These are phyloP conservation scores for Melanerpes aurifrons DNA, from an alignment of 2,113 vertebrate species.

Conservation along the genomic window DNA sequence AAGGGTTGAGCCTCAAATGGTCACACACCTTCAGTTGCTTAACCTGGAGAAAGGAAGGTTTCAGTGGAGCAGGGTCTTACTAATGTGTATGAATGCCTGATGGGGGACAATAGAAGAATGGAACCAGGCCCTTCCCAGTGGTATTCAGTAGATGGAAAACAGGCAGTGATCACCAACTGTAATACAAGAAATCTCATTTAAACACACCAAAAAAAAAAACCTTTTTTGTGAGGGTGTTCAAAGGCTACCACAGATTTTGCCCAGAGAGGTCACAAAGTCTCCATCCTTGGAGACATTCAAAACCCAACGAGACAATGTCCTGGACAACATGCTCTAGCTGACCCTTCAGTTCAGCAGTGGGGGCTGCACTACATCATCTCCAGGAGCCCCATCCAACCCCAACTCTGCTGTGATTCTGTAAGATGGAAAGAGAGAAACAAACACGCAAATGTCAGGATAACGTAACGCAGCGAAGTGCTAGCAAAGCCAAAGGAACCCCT, in stretches of 20 bases:
- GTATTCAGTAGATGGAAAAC: not conserved
- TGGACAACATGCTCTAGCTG: not conserved
- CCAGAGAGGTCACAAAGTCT: not conserved
- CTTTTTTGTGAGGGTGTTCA: not conserved
- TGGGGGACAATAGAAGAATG: accelerated
- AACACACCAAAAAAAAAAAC: not conserved
- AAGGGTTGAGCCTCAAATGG: too few relatives aligned
- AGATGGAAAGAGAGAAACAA: conserved; percentile 17
- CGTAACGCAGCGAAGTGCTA: conserved; percentile 12
- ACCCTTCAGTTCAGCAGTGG: not conserved
- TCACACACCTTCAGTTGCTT: not conserved
- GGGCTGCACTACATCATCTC: not conserved
- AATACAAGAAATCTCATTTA: not conserved
- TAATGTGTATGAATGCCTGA: not conserved
- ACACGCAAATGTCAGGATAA: conserved; percentile 4
- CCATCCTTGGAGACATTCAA: not conserved
- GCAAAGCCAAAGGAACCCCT: conserved; percentile 39
- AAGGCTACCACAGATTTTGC: not conserved
- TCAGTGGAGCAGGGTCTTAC: not conserved
- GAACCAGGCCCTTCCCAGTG: not conserved
- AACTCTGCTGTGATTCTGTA: not conserved
- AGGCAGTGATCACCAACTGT: not conserved
- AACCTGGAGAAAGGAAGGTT: not conserved
- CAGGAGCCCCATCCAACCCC: not conserved
- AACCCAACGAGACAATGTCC: not conserved